Evolutionary conservation across 2,888 invertebrate genomes (phyloP), one percentile per base, ranked within the genome.

Genomic region (Scaptomyza tumidula): DNA sequence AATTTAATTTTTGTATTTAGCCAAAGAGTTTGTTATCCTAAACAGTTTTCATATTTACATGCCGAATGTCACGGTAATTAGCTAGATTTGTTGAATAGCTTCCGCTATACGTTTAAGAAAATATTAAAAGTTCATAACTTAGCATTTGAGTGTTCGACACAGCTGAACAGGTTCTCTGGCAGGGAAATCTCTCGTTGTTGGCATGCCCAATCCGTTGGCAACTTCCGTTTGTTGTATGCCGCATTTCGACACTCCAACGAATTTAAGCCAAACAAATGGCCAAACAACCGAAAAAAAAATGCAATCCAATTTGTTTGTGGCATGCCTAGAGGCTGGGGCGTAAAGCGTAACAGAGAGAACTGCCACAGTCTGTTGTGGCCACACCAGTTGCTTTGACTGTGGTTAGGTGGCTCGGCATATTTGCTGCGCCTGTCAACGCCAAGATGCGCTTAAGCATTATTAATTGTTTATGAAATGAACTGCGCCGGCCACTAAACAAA

Each of bases 391-490:
- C 41, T 41, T 63, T 48, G 65, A 58, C 60, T 70, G 54, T 61
- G 61, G 61, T 43, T 56, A 65, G 75, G 69, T 59, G 59, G 70
- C 75, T 68, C 75, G 49, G 61, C 76, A 68, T 62, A 63, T 82
- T 76, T 59, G 80, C 70, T 74, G 61, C 65, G 79, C 62, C 77
- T 84, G 83, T 84, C 87, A 84, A 73, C 83, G 76, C 85, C 79
- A 84, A 84, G 87, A 79, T 86, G 83, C 83, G 87, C 83, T 84
- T 84, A 84, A 84, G 87, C 83, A 81, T 86, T 84, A 84, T 84
- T 84, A 84, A 84, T 84, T 81, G 83, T 79, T 84, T 84, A 81
- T 71, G 83, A 84, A 84, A 84, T 81, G 85, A 84, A 84, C 83
- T 83, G 81, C 83, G 85, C 71, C 76, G 75, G 71, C 57, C 78